Conservation (phyloP, 1,140 invertebrate species). For the Lordiphosa clarofinis region DNA sequence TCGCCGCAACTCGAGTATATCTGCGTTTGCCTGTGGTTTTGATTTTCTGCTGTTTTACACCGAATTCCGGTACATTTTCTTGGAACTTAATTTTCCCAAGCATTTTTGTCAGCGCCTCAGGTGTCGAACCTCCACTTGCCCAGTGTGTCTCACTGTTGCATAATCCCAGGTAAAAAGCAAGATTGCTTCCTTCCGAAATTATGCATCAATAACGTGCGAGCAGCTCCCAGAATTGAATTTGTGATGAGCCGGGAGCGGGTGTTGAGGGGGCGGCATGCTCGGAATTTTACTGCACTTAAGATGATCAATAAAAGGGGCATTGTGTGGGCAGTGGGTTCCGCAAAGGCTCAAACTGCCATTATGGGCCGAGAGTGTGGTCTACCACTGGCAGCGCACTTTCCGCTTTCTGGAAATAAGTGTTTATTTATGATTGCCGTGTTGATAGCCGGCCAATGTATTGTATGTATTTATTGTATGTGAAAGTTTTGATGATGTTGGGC, state of each 20-base stretch:
- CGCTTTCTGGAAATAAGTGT: background rate
- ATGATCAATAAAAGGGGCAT: too few species aligned
- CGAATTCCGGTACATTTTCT: conserved; percentile 78
- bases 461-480: background rate
- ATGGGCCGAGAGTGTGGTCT: background rate
- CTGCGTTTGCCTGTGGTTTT: conserved; percentile 28
- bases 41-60: conserved; percentile 58
- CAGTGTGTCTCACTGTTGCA: conserved; percentile 11
- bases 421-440: conserved; percentile 40
- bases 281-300: conserved; percentile 24
- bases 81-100: conserved; percentile 76
- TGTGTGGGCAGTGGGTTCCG: conserved; percentile 28
- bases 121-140: conserved; percentile 25
- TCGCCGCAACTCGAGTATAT: conserved; percentile 46
- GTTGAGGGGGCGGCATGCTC: conserved; percentile 27
- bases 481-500: conserved; percentile 14
- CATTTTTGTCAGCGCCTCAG: conserved; percentile 43
- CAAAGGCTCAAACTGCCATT: conserved; percentile 5
- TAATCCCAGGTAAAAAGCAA: conserved; percentile 22
- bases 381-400: background rate
- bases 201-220: background rate
- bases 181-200: conserved; percentile 43
- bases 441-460: conserved; percentile 10
- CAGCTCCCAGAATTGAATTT: conserved; percentile 24
- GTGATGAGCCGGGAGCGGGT: conserved; percentile 30